Percentiles rank a stretch among this genome's conserved stretches.
Conservation (phyloP, 2,113 vertebrate genomes). For the Theristicus caerulescens region DNA sequence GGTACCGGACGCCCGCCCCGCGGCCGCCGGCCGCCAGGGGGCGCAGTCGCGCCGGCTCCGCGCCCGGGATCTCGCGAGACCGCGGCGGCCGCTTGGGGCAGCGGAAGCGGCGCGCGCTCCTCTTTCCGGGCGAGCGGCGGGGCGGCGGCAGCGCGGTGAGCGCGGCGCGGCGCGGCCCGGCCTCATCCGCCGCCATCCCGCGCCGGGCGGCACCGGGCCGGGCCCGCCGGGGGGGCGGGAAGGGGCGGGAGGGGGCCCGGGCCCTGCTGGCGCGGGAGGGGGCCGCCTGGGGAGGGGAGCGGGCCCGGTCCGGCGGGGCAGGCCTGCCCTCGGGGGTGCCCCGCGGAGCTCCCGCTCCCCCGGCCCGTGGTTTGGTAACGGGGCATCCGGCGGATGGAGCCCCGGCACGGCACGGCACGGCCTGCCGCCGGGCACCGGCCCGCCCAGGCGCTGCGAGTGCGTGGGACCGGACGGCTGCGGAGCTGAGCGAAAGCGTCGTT, state of each 20-base stretch:
- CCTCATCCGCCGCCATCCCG: conserved; percentile 77
- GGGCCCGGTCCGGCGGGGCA: not conserved
- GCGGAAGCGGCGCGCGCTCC: conserved; percentile 69
- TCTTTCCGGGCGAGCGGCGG: conserved; percentile 86
- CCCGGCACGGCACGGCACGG: too few species aligned
- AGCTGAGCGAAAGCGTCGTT: fast-evolving
- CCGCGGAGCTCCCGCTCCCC: fast-evolving
- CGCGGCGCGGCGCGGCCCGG: not conserved
- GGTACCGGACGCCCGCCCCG: too few species aligned
- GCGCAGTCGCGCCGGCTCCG: fast-evolving
- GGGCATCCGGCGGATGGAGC: too few species aligned
- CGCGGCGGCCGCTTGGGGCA: conserved; percentile 54
- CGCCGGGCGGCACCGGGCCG: not conserved
- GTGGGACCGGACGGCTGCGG: fast-evolving
- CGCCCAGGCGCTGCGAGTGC: too few species aligned
- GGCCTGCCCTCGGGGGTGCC: not conserved
- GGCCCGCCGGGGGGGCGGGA: not conserved
- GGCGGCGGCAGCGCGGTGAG: conserved; percentile 80
- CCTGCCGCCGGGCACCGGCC: too few species aligned
- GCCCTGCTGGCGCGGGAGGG: not conserved
- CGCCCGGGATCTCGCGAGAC: conserved; percentile 72
- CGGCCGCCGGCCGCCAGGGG: not conserved
- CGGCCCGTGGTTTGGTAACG: fast-evolving
- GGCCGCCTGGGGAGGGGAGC: too few species aligned
- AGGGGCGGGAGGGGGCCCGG: not conserved